These are phyloP conservation scores for Norana najaformis DNA, from an alignment of 2,888 invertebrate species.

Conservation along the genomic window DNA sequence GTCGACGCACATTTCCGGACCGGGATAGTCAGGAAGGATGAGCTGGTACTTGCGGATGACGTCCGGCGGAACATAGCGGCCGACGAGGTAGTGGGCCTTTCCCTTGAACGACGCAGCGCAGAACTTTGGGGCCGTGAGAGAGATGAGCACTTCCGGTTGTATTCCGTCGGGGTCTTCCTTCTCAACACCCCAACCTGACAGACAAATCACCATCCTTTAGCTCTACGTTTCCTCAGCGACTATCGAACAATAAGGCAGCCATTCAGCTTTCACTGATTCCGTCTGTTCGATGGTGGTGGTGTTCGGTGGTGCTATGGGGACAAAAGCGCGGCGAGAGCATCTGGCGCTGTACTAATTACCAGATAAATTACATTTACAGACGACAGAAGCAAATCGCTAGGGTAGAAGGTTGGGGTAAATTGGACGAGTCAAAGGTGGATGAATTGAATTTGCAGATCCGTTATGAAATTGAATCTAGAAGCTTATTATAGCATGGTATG, in stretches of 20 bases:
- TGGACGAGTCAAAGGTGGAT: background rate
- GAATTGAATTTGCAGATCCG: background rate
- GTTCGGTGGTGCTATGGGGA: no score
- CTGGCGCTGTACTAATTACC: no score
- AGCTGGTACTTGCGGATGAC: conserved; percentile 80
- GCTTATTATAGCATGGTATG: background rate
- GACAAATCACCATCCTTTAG: background rate
- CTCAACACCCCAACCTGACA: conserved; percentile 92
- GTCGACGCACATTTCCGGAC: conserved; percentile 64
- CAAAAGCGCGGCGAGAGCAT: no score
- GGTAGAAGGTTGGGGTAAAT: background rate
- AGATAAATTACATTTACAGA: background rate
- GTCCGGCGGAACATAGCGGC: conserved; percentile 86
- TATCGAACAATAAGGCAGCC: background rate
- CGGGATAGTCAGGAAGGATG: conserved; percentile 81
- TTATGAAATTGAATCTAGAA: background rate
- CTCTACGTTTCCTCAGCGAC: background rate
- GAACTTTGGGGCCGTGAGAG: conserved; percentile 91
- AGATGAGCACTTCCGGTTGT: conserved; percentile 84
- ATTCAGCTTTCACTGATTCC: no score
- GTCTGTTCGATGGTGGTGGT: no score
- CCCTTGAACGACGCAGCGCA: conserved; percentile 81
- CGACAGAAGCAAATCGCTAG: background rate
- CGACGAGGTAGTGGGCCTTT: conserved; percentile 77
- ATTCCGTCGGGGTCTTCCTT: conserved; percentile 69